These are phyloP conservation scores for Lagopus muta DNA, from an alignment of 2,113 vertebrate genomes.

Conservation along the genomic window DNA sequence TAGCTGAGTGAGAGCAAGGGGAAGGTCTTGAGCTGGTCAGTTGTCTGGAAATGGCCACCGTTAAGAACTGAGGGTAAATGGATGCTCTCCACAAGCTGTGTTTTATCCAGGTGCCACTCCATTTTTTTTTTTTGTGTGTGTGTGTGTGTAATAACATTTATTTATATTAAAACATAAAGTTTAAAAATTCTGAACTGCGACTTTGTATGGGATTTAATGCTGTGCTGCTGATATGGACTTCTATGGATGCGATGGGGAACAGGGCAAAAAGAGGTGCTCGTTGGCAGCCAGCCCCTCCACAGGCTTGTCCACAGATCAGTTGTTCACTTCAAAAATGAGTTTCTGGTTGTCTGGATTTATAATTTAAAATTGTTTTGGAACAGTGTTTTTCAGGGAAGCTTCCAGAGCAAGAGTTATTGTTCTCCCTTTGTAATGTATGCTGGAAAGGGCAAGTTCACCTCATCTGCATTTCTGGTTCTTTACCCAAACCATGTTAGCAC, in stretches of 20 bases:
- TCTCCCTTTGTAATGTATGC: constrained; percentile 61
- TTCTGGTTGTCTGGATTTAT: constrained; percentile 57
- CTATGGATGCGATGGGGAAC: constrained; percentile 9
- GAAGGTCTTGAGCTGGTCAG: not conserved
- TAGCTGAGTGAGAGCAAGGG: constrained; percentile 14
- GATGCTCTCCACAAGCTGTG: constrained; percentile 65
- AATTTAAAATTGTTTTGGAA: constrained; percentile 68
- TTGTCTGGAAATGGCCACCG: not conserved
- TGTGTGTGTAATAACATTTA: constrained; percentile 72
- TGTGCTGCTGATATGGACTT: constrained; percentile 61
- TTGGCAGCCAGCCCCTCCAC: constrained; percentile 48
- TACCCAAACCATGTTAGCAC: constrained; percentile 74
- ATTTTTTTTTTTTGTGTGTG: constrained; percentile 14
- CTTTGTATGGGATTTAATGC: constrained; percentile 35
- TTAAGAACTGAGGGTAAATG: not conserved
- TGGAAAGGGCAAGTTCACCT: constrained; percentile 61
- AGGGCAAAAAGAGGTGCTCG: constrained; percentile 59
- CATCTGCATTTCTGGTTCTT: constrained; percentile 64
- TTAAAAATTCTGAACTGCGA: constrained; percentile 22
- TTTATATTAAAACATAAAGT: constrained; percentile 75
- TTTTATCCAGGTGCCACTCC: constrained; percentile 80
- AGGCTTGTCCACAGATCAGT: constrained; percentile 38
- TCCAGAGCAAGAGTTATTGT: constrained; percentile 57
- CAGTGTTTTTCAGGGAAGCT: constrained; percentile 76
- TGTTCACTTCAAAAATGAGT: constrained; percentile 39